Base-by-base conservation (phyloP, 2,113 vertebrate genomes). In the Litocranius walleri region DNA sequence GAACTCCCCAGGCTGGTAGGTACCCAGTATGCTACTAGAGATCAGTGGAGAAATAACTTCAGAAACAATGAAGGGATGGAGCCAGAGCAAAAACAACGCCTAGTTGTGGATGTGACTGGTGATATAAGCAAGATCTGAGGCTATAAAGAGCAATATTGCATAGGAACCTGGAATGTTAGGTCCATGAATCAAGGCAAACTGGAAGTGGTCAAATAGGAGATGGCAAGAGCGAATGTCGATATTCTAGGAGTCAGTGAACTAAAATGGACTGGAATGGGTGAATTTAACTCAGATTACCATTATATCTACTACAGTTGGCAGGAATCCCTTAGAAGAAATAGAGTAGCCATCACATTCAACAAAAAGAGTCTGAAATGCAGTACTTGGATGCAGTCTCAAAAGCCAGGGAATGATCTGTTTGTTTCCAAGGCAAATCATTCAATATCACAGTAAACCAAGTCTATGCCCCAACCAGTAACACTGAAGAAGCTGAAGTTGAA, bases 141-240 rank as follows among this genome's bases (percentile, higher is more conserved):
- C 17, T 71, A 9, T 71, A 36, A 71, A 71, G 64, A 36, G 64
- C 64, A 71, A 11, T 71, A 71, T 21, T 71, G 64, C 17, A 3
- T 71, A 71, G 64, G 64, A 71, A 71, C 4, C n/a, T 71, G n/a
- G 17, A 71, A 71, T 21, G 9, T 21, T 6, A 71, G 64, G 17
- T 71, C 17, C 9, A 11, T 71, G n/a, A 71, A 36, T 71, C n/a
- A 36, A 36, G 17, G n/a, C 64, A 71, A 71, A 71, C n/a, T 71
- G 64, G 17, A 36, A 71, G n/a, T 71, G n/a, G n/a, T 71, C 64
- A 71, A 71, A 71, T 0, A 36, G 17, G n/a, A 71, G 64, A 36
- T 36, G n/a, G n/a, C 64, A 36, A 71, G 64, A 71, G 17, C 10
- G 9, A 71, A 71, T 1, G 2, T 36, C 0, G 9, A 71, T 19